Evolutionary conservation across 2,113 vertebrate species (phyloP).

Genomic region (Amphiprion percula): DNA sequence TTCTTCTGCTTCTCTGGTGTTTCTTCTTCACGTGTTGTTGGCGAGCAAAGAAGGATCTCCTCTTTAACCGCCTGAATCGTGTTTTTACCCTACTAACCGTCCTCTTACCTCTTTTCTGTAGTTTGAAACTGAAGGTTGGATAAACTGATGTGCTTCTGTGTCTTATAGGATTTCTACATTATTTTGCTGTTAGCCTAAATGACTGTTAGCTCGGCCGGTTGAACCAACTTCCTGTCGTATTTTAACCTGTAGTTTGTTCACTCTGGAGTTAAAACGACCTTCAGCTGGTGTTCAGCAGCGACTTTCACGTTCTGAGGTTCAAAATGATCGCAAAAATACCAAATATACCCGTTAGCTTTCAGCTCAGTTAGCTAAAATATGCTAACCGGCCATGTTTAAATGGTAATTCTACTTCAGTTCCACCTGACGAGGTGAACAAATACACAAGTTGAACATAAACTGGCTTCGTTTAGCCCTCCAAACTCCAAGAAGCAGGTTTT

Average conservation of each 20-base stretch:
- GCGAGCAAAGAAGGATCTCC: slow-evolving; percentile 10
- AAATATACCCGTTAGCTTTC: neutral
- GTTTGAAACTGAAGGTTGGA: slow-evolving; percentile 1
- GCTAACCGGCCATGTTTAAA: neutral
- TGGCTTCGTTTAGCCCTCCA: too few relatives aligned
- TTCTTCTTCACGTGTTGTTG: slow-evolving; percentile 43
- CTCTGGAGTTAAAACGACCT: too few relatives aligned
- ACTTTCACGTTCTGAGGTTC: neutral
- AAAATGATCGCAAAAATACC: neutral
- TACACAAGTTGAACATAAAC: too few relatives aligned
- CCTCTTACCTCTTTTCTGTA: slow-evolving; percentile 12
- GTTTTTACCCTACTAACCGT: slow-evolving; percentile 9
- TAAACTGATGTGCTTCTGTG: slow-evolving; percentile 52
- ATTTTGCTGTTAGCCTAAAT: slow-evolving; percentile 40
- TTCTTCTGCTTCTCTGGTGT: slow-evolving; percentile 42
- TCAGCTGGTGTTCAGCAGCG: neutral
- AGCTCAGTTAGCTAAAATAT: too few relatives aligned
- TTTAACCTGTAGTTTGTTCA: neutral
- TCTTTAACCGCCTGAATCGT: slow-evolving; percentile 5
- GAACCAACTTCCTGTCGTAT: neutral
- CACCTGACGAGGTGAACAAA: too few relatives aligned
- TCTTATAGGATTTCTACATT: slow-evolving; percentile 37
- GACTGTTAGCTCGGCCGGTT: slow-evolving; percentile 67
- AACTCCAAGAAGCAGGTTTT: too few relatives aligned
- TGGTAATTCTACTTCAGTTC: too few relatives aligned